Percentiles rank a stretch among this genome's conserved stretches.
These are phyloP conservation scores for Paralinhomoeus sp. DNA, from an alignment of 2,888 invertebrate genomes.

Conservation along the genomic window DNA sequence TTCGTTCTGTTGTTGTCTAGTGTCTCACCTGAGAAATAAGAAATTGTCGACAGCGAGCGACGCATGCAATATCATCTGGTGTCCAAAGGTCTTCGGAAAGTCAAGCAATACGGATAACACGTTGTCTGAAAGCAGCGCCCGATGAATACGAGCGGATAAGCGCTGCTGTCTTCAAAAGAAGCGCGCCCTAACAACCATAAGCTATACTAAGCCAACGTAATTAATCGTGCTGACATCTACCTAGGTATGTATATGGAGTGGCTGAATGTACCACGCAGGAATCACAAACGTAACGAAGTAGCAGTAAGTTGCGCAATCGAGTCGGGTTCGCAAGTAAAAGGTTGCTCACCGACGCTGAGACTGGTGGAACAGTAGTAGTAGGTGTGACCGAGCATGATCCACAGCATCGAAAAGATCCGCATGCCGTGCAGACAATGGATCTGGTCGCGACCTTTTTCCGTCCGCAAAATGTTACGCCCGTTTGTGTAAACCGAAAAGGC, in stretches of 20 bases:
- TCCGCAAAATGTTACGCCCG: slow-evolving; percentile 28
- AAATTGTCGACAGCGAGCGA: slow-evolving; percentile 29
- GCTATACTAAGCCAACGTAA: too few relatives aligned
- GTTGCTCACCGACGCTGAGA: slow-evolving; percentile 17
- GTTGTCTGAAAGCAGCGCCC: slow-evolving; percentile 3
- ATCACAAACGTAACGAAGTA: too few relatives aligned
- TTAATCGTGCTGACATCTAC: too few relatives aligned
- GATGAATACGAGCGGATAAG: too few relatives aligned
- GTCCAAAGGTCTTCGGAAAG: slow-evolving; percentile 26
- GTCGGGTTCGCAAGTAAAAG: too few relatives aligned
- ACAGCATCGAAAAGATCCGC: slow-evolving; percentile 36
- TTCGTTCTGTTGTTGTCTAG: too few relatives aligned
- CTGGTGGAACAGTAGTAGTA: slow-evolving; percentile 24
- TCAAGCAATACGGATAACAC: slow-evolving; percentile 2
- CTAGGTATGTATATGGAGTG: too few relatives aligned
- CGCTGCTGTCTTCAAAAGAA: too few relatives aligned
- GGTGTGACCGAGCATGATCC: slow-evolving; percentile 37
- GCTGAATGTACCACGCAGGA: too few relatives aligned
- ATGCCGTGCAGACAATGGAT: slow-evolving; percentile 33
- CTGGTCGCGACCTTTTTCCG: slow-evolving; percentile 17
- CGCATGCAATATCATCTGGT: slow-evolving; percentile 27
- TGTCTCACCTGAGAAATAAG: slow-evolving; percentile 21
- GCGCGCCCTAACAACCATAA: too few relatives aligned
- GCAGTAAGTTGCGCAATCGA: too few relatives aligned
- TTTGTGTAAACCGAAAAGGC: slow-evolving; percentile 36